Evolutionary conservation across 1,140 invertebrate species (phyloP).

Genomic region (Solenopsis fugax): DNA sequence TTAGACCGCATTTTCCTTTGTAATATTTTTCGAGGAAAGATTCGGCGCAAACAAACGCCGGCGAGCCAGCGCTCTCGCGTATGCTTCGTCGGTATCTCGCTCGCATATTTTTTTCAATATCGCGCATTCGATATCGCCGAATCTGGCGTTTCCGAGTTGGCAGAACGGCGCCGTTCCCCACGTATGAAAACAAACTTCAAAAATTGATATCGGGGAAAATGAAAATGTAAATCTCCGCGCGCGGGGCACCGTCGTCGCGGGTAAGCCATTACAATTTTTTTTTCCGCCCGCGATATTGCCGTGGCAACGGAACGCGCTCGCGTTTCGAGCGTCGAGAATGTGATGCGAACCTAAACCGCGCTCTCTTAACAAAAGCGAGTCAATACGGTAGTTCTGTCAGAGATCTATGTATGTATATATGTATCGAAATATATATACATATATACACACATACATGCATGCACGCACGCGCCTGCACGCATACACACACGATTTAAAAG

Average conservation of each 20-base stretch:
- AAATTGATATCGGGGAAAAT: slow-evolving; percentile 56
- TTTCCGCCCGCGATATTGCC: not conserved
- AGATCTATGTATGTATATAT: slow-evolving; percentile 5
- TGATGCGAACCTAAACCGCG: not conserved
- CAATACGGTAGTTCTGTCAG: not conserved
- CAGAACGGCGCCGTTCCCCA: slow-evolving; percentile 5
- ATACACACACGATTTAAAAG: not conserved
- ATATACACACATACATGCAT: not conserved
- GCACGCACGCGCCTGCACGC: not conserved
- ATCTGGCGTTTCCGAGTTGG: slow-evolving; percentile 58
- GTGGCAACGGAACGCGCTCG: slow-evolving; percentile 47
- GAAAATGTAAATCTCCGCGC: slow-evolving; percentile 56
- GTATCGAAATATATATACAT: too few relatives aligned
- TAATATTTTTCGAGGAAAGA: slow-evolving; percentile 58
- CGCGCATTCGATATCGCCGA: slow-evolving; percentile 54
- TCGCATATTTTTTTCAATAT: slow-evolving; percentile 63
- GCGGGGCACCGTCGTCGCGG: slow-evolving; percentile 42
- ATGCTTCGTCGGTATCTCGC: slow-evolving; percentile 44
- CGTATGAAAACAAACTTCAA: slow-evolving; percentile 57
- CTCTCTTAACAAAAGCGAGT: not conserved
- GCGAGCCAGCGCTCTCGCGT: not conserved
- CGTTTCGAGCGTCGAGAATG: slow-evolving; percentile 60
- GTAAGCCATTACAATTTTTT: slow-evolving; percentile 61
- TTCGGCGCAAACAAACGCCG: slow-evolving; percentile 34
- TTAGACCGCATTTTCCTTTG: slow-evolving; percentile 21